Evolutionary conservation across 2,797 vertebrate species (phyloP), one percentile per base, ranked within the genome.

Genomic region (Clarias pachynema): DNA sequence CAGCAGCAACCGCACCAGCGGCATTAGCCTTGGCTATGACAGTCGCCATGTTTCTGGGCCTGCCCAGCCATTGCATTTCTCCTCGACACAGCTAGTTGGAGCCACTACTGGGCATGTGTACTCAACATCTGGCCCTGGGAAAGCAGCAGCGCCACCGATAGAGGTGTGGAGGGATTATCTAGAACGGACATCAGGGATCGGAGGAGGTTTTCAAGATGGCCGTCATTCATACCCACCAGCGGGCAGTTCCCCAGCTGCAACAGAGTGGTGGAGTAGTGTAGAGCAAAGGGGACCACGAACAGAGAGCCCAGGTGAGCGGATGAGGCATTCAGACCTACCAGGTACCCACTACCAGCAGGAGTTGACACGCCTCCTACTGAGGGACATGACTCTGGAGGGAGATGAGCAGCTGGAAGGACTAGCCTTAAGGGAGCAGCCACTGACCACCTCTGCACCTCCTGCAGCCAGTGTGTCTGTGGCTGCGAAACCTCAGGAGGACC

Each of bases 21-120:
- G 97, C 87, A 97, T 97, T 93, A 97, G 97, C 89, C 93, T 97
- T 88, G 96, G 96, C 85, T 97, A 96, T 1, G 97, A 97, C 93
- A 94, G 94, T 0, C 94, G 96, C 65, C 95, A 95, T 84, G 92
- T 93, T 0, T 93, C 93, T 34, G 93, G 92, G 31, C 90, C 93
- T 62, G 89, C 93, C 0, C 94, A 93, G 15, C 96, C 94, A 75
- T 92, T 93, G 87, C 94, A 92, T 24, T 92, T 92, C 22, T 88
- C 91, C 59, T 92, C 91, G 63, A 84, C 90, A 75, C 93, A 92
- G 87, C 72, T 91, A 0, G 92, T 90, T 26, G 89, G 91, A 34
- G 89, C 90, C 1, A 77, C n/a, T 69, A 63, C 80, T 1, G 87
- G 86, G 62, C 88, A 85, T n/a, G 73, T 85, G 0, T 95, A 94